phyloP scores from a whole-genome alignment of 2,888 invertebrate genomes.

The Tupiocoris notatus region DNA sequence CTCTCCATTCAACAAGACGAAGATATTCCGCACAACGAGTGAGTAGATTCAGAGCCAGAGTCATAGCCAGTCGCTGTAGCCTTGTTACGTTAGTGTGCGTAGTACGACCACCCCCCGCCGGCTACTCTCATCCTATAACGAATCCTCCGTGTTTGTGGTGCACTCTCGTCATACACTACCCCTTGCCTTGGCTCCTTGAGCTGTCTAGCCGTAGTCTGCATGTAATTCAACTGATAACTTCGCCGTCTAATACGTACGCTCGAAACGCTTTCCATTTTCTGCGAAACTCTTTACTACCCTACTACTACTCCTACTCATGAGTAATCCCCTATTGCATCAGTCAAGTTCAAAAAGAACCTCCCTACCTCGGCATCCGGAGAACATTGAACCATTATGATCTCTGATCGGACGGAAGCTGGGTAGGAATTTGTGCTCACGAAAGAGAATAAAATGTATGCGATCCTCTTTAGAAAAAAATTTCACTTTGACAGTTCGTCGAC shows the following conservation, averaged over 20 bases:
- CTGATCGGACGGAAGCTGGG: constrained; percentile 2
- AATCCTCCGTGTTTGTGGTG: neutral
- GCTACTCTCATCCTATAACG: neutral
- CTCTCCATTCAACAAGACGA: constrained; percentile 73
- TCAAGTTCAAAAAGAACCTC: neutral
- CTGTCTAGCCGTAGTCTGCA: constrained; percentile 33
- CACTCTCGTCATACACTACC: constrained; percentile 1
- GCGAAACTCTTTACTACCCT: too few species aligned
- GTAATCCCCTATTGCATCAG: too few species aligned
- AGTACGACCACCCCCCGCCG: neutral
- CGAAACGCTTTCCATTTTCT: too few species aligned
- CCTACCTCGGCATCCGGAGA: neutral
- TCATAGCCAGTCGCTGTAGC: too few species aligned
- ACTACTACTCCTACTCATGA: too few species aligned
- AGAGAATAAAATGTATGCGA: too few species aligned
- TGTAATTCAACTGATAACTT: constrained; percentile 28
- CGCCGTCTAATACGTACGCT: neutral
- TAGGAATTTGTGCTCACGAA: too few species aligned
- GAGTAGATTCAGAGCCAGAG: constrained; percentile 56
- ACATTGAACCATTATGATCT: neutral
- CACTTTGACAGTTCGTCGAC: too few species aligned
- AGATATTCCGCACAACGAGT: constrained; percentile 89
- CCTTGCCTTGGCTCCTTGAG: neutral
- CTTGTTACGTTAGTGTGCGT: neutral
- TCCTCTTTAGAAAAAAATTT: too few species aligned